Evolutionary conservation across 1,140 invertebrate species (phyloP).

Genomic region (Heterodera carotae): DNA sequence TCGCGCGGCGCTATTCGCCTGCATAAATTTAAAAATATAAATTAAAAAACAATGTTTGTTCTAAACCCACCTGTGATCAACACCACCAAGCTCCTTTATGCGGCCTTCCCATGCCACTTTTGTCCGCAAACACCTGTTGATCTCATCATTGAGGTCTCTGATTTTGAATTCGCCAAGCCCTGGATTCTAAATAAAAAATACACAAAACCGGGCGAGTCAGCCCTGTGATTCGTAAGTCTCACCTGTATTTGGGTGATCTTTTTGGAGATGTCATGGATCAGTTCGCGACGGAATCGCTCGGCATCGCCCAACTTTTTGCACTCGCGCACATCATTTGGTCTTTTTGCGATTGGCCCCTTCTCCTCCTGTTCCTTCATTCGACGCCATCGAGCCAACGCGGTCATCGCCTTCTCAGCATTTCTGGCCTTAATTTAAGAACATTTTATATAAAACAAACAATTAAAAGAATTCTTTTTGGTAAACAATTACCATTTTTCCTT

Average conservation of each 20-base stretch:
- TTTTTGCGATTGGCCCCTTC: slow-evolving; percentile 57
- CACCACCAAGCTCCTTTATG: slow-evolving; percentile 90
- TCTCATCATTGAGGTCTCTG: slow-evolving; percentile 97
- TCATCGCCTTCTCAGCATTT: slow-evolving; percentile 65
- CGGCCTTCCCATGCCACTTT: slow-evolving; percentile 94
- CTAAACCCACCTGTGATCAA: slow-evolving; percentile 75
- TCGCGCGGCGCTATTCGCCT: slow-evolving; percentile 59
- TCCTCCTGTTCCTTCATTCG: slow-evolving; percentile 66
- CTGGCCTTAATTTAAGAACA: slow-evolving; percentile 48
- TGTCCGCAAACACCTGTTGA: slow-evolving; percentile 92
- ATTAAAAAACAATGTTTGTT: not conserved
- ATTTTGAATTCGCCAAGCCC: slow-evolving; percentile 96
- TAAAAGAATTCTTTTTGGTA: too few relatives aligned
- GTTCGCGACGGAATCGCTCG: slow-evolving; percentile 56
- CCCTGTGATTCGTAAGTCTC: too few relatives aligned
- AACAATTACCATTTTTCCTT: too few relatives aligned
- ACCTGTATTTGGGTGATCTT: slow-evolving; percentile 97
- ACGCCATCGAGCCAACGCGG: slow-evolving; percentile 63
- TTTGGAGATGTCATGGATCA: slow-evolving; percentile 82
- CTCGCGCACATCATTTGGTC: slow-evolving; percentile 58
- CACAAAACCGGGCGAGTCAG: slow-evolving; percentile 22
- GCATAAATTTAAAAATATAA: slow-evolving; percentile 25
- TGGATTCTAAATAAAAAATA: slow-evolving; percentile 71
- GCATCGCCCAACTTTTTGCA: slow-evolving; percentile 56
- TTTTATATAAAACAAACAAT: not conserved